Evolutionary conservation across 1,140 invertebrate species (phyloP), one percentile per base, ranked within the genome.

Genomic region (Diuraphis noxia): DNA sequence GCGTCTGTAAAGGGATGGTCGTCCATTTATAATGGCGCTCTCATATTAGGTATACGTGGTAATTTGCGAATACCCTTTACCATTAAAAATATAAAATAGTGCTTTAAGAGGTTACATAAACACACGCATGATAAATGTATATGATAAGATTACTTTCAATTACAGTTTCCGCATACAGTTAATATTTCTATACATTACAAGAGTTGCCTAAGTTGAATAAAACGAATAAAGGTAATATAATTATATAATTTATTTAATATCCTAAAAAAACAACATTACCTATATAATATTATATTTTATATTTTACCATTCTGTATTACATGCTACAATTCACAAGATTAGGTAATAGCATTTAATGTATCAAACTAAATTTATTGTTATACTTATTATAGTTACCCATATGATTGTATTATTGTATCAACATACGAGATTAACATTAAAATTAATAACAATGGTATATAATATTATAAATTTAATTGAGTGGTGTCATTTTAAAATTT

Each of bases 21-120:
- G 43, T 30, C 34, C 8, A 34, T 30, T 13, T 25, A n/a, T 25
- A 23, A 9, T 21, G 38, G 23, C 40, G n/a, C 10, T 8, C 25
- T 17, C n/a, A 17, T 82, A 38, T 8, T 25, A 46, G n/a, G n/a
- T 49, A 40, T n/a, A n/a, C 72, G 52, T 36, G n/a, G 72, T 79
- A 90, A 90, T 77, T 90, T 79, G 88, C 88, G 63, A 79, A 90
- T 79, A 72, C 72, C 88, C 34, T 90, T 90, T 79, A 36, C 43
- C 41, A 41, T 84, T 84, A 84, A 49, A 84, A 86, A 86, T 46
- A 86, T 46, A 30, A n/a, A 41, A 81, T 38, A 40, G 36, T 23
- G 2, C 19, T 43, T 19, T 40, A n/a, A 84, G 41, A 19, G 82
- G 40, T 84, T 84, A 84, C 41, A 43, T 46, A 34, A 46, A 84